A percentile compares a stretch with the other conserved stretches of the same genome.
These are phyloP conservation scores for Magallana gigas DNA, from an alignment of 1,140 invertebrate species.

Conservation along the genomic window DNA sequence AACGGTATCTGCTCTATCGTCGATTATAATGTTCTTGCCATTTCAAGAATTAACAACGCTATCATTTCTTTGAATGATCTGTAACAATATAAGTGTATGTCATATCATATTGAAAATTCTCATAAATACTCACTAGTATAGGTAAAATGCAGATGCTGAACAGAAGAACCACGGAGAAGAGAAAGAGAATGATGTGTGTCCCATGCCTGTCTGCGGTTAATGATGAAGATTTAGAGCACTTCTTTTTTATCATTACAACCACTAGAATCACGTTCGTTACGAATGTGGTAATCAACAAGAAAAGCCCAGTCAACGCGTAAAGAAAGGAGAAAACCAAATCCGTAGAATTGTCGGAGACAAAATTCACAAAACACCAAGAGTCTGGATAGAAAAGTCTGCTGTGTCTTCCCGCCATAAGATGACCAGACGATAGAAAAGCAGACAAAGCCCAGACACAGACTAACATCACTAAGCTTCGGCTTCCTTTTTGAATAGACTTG, in stretches of 20 bases:
- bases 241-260: neutral
- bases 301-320: conserved; percentile 69
- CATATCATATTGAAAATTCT: too few species aligned
- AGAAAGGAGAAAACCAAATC: conserved; percentile 67
- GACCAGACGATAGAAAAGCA: conserved; percentile 72
- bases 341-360: conserved; percentile 52
- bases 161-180: neutral
- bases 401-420: conserved; percentile 74
- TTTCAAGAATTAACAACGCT: too few species aligned
- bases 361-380: conserved; percentile 79
- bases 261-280: neutral
- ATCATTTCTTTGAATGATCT: too few species aligned
- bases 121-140: neutral
- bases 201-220: neutral
- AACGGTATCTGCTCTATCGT: too few species aligned
- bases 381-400: conserved; percentile 73
- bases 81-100: too few species aligned
- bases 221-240: neutral
- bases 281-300: neutral
- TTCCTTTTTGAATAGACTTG: conserved; percentile 66
- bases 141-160: neutral
- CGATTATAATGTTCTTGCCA: too few species aligned
- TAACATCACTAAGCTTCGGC: conserved; percentile 63
- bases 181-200: neutral
- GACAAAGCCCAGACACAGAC: conserved; percentile 70